Evolutionary conservation across 2,888 invertebrate species (phyloP).

Genomic region (Synanthedon vespiformis): DNA sequence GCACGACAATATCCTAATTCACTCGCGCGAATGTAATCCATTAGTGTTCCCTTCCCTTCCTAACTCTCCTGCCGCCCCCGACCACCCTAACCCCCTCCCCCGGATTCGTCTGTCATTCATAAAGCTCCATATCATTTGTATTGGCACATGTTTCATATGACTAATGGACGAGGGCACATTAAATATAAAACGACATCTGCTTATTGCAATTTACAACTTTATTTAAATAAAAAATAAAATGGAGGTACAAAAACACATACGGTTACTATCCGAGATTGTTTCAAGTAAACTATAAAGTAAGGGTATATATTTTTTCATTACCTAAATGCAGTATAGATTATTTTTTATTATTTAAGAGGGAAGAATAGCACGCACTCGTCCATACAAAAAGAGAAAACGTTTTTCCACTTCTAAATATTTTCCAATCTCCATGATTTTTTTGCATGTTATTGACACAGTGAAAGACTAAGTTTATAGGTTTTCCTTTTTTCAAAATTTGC

Average conservation of each 20-base stretch:
- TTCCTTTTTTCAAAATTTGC: too few species aligned
- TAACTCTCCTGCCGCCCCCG: conserved; percentile 15
- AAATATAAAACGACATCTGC: conserved; percentile 48
- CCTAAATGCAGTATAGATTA: too few species aligned
- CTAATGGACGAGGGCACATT: conserved; percentile 60
- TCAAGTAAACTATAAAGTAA: too few species aligned
- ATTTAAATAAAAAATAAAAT: conserved; percentile 8
- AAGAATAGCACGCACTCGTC: too few species aligned
- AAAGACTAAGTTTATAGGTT: too few species aligned
- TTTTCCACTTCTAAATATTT: too few species aligned
- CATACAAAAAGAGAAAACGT: too few species aligned
- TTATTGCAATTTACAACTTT: conserved; percentile 38
- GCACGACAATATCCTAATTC: conserved; percentile 70
- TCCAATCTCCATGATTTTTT: too few species aligned
- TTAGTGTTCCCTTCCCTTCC: conserved; percentile 44
- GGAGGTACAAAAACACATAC: neutral
- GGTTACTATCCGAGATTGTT: too few species aligned
- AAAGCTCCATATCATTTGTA: conserved; percentile 69
- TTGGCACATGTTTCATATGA: conserved; percentile 70
- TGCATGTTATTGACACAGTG: too few species aligned
- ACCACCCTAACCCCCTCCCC: conserved; percentile 9
- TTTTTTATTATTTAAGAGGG: too few species aligned
- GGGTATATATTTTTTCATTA: too few species aligned
- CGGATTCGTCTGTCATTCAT: conserved; percentile 60
- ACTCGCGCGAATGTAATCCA: conserved; percentile 69